These are phyloP conservation scores for Pseudonaja textilis DNA, from an alignment of 2,113 vertebrate genomes.

Conservation along the genomic window DNA sequence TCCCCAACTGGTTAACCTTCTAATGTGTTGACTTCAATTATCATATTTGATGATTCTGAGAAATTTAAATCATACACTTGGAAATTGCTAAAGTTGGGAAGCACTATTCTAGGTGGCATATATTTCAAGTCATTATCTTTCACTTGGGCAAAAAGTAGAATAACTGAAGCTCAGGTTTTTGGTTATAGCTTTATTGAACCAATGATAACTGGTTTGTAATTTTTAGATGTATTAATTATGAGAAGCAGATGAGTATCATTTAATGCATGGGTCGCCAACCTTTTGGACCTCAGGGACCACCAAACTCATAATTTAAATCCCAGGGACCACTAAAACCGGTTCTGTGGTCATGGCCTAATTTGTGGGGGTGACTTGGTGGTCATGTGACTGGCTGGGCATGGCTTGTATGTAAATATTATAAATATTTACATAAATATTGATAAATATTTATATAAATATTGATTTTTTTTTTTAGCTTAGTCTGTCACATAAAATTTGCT, in stretches of 20 bases:
- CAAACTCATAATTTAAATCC: too few species aligned
- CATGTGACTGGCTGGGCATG: too few species aligned
- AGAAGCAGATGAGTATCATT: background rate
- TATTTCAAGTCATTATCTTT: background rate
- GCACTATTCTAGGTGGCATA: background rate
- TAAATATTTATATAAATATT: too few species aligned
- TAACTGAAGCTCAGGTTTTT: background rate
- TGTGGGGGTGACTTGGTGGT: too few species aligned
- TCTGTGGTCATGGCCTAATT: too few species aligned
- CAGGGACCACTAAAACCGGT: too few species aligned
- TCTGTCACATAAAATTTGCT: too few species aligned
- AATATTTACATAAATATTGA: too few species aligned
- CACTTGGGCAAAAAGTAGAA: background rate
- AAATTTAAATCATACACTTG: background rate
- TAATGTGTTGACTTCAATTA: background rate
- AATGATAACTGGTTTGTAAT: background rate
- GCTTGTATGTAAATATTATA: too few species aligned
- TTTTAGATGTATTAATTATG: background rate
- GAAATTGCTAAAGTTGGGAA: background rate
- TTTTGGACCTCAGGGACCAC: too few species aligned
- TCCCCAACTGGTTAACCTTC: background rate
- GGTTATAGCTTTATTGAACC: background rate
- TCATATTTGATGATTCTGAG: background rate
- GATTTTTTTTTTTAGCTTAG: too few species aligned
- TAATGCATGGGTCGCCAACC: background rate